Conservation (phyloP, 1,140 invertebrate genomes). For the Diorhabda sublineata region DNA sequence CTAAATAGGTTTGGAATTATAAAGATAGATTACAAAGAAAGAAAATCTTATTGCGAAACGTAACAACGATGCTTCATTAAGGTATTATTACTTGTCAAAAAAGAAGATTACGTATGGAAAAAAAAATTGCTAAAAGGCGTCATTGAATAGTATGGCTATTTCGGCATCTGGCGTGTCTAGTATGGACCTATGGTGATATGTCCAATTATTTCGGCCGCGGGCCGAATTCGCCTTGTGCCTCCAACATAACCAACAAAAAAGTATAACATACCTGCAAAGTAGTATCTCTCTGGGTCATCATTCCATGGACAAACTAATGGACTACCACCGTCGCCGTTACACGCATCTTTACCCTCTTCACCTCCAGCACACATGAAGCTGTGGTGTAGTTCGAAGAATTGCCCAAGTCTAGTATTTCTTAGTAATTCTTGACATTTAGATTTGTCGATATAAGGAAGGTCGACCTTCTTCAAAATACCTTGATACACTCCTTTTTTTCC, state of each 20-base stretch:
- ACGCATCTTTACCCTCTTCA: constrained; percentile 58
- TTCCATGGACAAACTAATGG: constrained; percentile 51
- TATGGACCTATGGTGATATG: no score
- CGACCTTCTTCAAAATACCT: constrained; percentile 65
- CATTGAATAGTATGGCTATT: no score
- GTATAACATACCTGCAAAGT: constrained; percentile 45
- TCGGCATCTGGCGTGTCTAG: no score
- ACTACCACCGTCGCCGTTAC: constrained; percentile 60
- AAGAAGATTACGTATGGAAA: no score
- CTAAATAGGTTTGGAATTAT: no score
- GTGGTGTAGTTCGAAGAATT: constrained; percentile 58
- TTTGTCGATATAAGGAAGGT: constrained; percentile 57
- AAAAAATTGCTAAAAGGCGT: no score
- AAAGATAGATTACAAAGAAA: no score
- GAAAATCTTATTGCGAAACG: no score
- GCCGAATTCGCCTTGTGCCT: no score
- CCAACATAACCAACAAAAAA: not conserved
- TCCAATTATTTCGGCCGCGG: no score
- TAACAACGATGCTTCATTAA: no score
- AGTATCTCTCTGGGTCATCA: constrained; percentile 37
- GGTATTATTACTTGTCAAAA: no score
- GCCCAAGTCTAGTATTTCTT: constrained; percentile 56
- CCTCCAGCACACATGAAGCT: constrained; percentile 74
- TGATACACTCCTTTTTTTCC: constrained; percentile 54
- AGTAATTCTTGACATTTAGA: constrained; percentile 54